These are phyloP conservation scores for Mythimna impura DNA, from an alignment of 2,888 invertebrate genomes.

Conservation along the genomic window DNA sequence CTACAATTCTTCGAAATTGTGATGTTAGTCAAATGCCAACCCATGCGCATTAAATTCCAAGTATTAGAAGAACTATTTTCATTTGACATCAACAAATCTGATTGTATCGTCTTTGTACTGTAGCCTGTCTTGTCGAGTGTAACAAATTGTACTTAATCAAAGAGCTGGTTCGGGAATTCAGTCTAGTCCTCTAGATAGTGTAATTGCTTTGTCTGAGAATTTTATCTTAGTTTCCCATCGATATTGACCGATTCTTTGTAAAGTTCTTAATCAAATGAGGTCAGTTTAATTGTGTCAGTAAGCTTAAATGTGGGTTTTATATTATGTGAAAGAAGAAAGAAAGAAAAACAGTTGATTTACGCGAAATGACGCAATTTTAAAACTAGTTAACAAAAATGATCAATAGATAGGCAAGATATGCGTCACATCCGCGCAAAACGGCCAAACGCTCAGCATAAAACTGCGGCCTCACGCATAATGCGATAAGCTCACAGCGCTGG, in stretches of 20 bases:
- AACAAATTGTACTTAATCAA: conserved; percentile 66
- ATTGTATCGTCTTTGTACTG: conserved; percentile 50
- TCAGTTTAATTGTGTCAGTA: conserved; percentile 42
- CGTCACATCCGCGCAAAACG: too few species aligned
- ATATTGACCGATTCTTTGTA: conserved; percentile 57
- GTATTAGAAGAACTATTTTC: conserved; percentile 34
- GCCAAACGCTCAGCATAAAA: too few species aligned
- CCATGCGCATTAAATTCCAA: conserved; percentile 9
- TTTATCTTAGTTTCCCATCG: conserved; percentile 56
- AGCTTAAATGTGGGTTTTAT: background rate
- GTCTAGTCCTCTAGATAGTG: conserved; percentile 49
- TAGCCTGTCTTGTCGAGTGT: conserved; percentile 44
- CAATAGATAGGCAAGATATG: too few species aligned
- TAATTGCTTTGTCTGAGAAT: conserved; percentile 64
- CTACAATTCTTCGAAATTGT: background rate
- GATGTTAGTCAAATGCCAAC: background rate
- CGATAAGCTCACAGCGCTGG: too few species aligned
- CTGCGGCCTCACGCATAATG: too few species aligned
- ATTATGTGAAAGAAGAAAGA: too few species aligned
- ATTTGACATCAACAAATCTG: conserved; percentile 46
- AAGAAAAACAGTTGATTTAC: too few species aligned
- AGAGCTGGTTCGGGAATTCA: conserved; percentile 48
- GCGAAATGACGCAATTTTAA: too few species aligned
- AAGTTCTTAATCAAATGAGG: conserved; percentile 47
- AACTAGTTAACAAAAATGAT: too few species aligned